Base-by-base conservation (phyloP, 1,140 invertebrate species). In the Neodiprion virginianus region DNA sequence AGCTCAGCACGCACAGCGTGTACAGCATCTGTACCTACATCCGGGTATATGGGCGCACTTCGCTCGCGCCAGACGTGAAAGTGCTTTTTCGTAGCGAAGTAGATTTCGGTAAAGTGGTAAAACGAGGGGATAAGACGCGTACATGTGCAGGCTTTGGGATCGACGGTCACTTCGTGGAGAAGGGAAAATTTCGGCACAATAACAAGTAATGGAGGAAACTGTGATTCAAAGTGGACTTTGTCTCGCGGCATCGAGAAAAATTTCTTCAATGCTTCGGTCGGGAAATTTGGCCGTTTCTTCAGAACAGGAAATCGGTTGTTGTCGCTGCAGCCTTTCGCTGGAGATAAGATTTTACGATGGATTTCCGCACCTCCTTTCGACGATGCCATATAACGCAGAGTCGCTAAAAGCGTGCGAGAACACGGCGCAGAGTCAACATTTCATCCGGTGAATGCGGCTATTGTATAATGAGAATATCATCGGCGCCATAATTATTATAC, bases 11-110 rank as follows among this genome's bases (percentile, higher is more conserved):
- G n/a, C 17, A 73, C n/a, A 4, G 53, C 53, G n/a, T 17, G n/a
- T 17, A 61, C 53, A 14, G 53, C n/a, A 61, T 17, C 28, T 40
- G 11, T 17, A 61, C n/a, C 53, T 14, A 61, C n/a, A 61, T 61
- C 53, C n/a, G 53, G n/a, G 5, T 17, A 61, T 50, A 40, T 40
- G 23, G 21, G 17, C 53, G 72, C 71, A 14, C 48, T 28, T 14
- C 9, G 7, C 11, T 17, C 12, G 28, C 21, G 0, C 8, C 12
- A 71, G 21, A 74, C 81, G 80, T 82, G 83, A 82, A 80, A 85
- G 81, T 81, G 76, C 21, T 49, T 80, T 76, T 17, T 12, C 8
- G 53, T 61, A 8, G 53, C 28, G 5, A 40, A 8, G 28, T 40
- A 40, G 53, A 8, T 61, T 12, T 61, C n/a, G 53, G 53, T 17